Evolutionary conservation across 2,797 vertebrate genomes (phyloP).

Genomic region (Chloroceryle amazona): DNA sequence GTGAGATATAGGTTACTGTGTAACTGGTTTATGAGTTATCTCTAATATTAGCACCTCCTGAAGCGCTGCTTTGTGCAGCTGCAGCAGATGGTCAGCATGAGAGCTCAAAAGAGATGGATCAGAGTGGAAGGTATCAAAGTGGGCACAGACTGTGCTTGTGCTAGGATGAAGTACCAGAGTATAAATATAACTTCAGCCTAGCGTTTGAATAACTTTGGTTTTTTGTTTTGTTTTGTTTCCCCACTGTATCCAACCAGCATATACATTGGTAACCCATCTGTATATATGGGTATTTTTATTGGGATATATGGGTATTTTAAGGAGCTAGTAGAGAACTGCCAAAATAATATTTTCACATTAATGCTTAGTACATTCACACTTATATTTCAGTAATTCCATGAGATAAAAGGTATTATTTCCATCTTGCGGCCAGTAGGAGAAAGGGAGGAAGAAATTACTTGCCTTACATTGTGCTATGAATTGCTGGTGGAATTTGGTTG

Average conservation of each 20-base stretch:
- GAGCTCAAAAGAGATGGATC: neutral
- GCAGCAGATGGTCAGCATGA: slow-evolving; percentile 42
- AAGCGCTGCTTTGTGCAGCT: neutral
- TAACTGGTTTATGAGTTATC: slow-evolving; percentile 25
- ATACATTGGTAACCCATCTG: neutral
- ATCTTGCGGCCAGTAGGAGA: neutral
- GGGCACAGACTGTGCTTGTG: neutral
- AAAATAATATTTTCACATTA: neutral
- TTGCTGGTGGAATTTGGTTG: neutral
- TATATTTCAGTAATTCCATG: neutral
- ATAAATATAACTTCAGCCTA: slow-evolving; percentile 21
- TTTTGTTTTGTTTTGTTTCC: neutral
- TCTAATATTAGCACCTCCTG: neutral
- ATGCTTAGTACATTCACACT: neutral
- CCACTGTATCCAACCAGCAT: neutral
- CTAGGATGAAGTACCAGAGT: neutral
- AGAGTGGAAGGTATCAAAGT: slow-evolving; percentile 27
- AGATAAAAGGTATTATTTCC: neutral
- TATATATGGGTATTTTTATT: neutral
- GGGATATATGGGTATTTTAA: neutral
- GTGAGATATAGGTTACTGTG: slow-evolving; percentile 36
- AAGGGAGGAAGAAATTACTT: neutral
- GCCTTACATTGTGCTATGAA: rapidly evolving
- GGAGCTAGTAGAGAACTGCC: neutral
- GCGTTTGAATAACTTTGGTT: neutral